Conservation (phyloP, 2,113 vertebrate genomes). For the Chauna torquata region DNA sequence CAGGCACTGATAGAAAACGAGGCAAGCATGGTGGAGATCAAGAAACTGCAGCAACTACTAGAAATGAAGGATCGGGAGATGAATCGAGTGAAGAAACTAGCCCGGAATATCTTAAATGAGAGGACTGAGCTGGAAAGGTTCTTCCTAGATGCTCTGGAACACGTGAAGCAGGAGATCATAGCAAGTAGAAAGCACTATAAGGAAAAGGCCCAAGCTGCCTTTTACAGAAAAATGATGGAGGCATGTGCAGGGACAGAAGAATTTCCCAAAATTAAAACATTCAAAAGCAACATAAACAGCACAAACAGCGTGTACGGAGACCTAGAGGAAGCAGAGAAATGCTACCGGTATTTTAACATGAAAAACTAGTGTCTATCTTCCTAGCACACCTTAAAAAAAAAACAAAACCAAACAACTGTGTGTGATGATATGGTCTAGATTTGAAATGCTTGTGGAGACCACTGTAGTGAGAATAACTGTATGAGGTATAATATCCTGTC, state of each 20-base stretch:
- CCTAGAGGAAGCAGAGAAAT: constrained; percentile 79
- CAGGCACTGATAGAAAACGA: constrained; percentile 56
- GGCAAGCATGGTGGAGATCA: constrained; percentile 73
- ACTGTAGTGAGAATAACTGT: neutral
- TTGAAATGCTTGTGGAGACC: neutral
- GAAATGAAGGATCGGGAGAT: constrained; percentile 82
- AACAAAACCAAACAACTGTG: neutral
- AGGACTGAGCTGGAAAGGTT: constrained; percentile 85
- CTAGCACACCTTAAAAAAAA: neutral
- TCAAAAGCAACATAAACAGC: constrained; percentile 80
- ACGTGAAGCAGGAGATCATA: constrained; percentile 83
- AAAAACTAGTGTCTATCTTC: neutral
- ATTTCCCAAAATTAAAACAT: constrained; percentile 84
- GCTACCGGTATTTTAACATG: constrained; percentile 65
- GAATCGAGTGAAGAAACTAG: constrained; percentile 80
- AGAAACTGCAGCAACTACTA: constrained; percentile 81
- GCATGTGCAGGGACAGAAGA: constrained; percentile 77
- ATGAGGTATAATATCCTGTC: neutral
- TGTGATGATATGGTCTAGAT: neutral
- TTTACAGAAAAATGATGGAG: constrained; percentile 76
- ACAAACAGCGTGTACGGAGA: constrained; percentile 85
- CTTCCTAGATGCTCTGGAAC: constrained; percentile 81
- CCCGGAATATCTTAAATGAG: constrained; percentile 79
- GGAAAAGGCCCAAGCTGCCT: constrained; percentile 78
- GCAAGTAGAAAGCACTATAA: constrained; percentile 77